Evolutionary conservation across 1,140 invertebrate species (phyloP).

Genomic region (Drosophila murphyi): DNA sequence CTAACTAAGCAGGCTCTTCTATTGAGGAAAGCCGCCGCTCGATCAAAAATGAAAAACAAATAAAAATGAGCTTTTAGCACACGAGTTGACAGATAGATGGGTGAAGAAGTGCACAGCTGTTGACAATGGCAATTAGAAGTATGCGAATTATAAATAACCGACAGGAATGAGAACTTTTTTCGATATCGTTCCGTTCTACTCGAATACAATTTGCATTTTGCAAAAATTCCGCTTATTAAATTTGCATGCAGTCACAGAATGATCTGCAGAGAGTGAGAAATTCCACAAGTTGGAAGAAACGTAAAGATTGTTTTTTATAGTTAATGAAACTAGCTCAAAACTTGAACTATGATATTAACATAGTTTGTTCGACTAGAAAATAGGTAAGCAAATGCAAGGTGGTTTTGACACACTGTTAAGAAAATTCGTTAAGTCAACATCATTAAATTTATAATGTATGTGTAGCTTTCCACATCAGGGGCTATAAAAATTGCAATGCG

Average conservation of each 20-base stretch:
- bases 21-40: constrained; percentile 15
- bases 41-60: constrained; percentile 8
- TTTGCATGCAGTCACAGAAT: constrained; percentile 56
- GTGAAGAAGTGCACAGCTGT: constrained; percentile 22
- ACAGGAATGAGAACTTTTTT: constrained; percentile 51
- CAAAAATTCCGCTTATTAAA: constrained; percentile 50
- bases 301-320: background rate
- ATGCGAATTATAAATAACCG: constrained; percentile 31
- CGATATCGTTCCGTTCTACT: background rate
- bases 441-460: background rate
- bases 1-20: constrained; percentile 41
- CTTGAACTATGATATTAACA: background rate
- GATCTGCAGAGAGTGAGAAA: constrained; percentile 5
- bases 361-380: background rate
- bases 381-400: no score
- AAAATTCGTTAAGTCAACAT: background rate
- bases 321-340: background rate
- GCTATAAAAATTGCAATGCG: constrained; percentile 15
- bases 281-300: background rate
- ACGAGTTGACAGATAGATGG: constrained; percentile 24
- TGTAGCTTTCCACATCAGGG: background rate
- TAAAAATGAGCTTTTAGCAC: constrained; percentile 33
- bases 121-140: constrained; percentile 47
- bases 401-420: background rate
- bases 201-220: constrained; percentile 32